Evolutionary conservation across 2,113 vertebrate genomes (phyloP).

Genomic region (mouse (Mus musculus)): DNA sequence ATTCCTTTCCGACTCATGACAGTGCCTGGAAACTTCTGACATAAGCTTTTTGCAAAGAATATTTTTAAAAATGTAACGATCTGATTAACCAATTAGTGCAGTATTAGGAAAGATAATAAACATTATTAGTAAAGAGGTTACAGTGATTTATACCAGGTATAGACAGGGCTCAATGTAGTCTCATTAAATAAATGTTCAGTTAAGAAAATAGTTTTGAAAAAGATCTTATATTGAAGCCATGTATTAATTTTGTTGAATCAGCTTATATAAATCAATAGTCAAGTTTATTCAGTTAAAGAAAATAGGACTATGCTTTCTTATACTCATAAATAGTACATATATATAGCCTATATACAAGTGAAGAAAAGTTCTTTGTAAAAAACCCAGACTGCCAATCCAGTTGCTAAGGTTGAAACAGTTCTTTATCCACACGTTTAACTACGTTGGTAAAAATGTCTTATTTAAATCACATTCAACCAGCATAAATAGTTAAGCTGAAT

Average conservation of each 20-base stretch:
- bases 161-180: conserved; percentile 79
- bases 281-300: conserved; percentile 86
- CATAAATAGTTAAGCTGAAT: conserved; percentile 87
- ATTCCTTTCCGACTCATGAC: conserved; percentile 73
- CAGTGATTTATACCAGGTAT: conserved; percentile 82
- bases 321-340: conserved; percentile 85
- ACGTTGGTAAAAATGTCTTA: conserved; percentile 82
- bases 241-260: conserved; percentile 85
- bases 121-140: conserved; percentile 84
- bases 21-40: conserved; percentile 74
- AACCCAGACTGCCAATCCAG: conserved; percentile 87
- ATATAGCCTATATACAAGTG: conserved; percentile 85
- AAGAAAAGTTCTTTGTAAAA: conserved; percentile 86
- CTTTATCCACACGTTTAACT: conserved; percentile 82
- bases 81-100: conserved; percentile 81
- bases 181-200: conserved; percentile 81
- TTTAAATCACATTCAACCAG: conserved; percentile 87
- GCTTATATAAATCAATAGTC: conserved; percentile 83
- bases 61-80: conserved; percentile 83
- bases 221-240: conserved; percentile 82
- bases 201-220: conserved; percentile 88
- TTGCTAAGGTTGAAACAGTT: conserved; percentile 81
- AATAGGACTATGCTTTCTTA: conserved; percentile 86
- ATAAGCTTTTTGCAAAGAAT: conserved; percentile 78
- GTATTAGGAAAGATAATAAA: conserved; percentile 86